phyloP scores from a whole-genome alignment of 2,888 invertebrate species.

The Eupithecia dodoneata region DNA sequence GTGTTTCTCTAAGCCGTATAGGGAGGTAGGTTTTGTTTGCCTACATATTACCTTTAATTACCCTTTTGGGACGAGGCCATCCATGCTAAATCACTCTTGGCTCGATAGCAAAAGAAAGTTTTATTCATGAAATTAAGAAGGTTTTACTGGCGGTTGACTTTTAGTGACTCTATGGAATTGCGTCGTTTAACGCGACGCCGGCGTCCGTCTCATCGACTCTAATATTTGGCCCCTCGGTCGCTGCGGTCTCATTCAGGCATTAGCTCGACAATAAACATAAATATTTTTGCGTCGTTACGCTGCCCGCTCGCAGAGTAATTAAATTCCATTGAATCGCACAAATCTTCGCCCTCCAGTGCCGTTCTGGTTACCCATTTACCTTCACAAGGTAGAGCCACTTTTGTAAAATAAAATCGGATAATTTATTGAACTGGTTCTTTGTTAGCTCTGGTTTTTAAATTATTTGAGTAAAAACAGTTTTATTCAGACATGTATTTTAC shows the following conservation, averaged over 20 bases:
- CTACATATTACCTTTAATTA: neutral
- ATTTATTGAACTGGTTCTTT: slow-evolving; percentile 33
- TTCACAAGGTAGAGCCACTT: slow-evolving; percentile 46
- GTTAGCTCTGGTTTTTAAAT: slow-evolving; percentile 12
- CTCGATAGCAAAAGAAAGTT: neutral
- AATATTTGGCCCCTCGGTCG: slow-evolving; percentile 51
- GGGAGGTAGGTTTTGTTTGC: neutral
- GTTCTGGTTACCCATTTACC: slow-evolving; percentile 53
- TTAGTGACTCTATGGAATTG: slow-evolving; percentile 25
- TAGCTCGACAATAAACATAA: slow-evolving; percentile 81
- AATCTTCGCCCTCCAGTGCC: slow-evolving; percentile 71
- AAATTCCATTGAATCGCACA: slow-evolving; percentile 82
- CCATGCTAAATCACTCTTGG: neutral
- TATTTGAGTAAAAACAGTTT: slow-evolving; percentile 7
- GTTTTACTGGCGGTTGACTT: slow-evolving; percentile 3
- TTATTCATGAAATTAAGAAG: neutral
- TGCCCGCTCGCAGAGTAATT: slow-evolving; percentile 75
- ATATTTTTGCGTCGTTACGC: slow-evolving; percentile 82
- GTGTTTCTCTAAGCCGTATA: neutral
- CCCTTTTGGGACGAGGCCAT: neutral
- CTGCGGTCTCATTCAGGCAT: slow-evolving; percentile 76
- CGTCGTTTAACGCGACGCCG: slow-evolving; percentile 30
- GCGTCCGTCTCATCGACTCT: slow-evolving; percentile 32
- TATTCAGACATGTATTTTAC: neutral
- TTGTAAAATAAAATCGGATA: slow-evolving; percentile 37